Evolutionary conservation across 2,888 invertebrate genomes (phyloP), one percentile per base, ranked within the genome.

Genomic region (Cosmia trapezina): DNA sequence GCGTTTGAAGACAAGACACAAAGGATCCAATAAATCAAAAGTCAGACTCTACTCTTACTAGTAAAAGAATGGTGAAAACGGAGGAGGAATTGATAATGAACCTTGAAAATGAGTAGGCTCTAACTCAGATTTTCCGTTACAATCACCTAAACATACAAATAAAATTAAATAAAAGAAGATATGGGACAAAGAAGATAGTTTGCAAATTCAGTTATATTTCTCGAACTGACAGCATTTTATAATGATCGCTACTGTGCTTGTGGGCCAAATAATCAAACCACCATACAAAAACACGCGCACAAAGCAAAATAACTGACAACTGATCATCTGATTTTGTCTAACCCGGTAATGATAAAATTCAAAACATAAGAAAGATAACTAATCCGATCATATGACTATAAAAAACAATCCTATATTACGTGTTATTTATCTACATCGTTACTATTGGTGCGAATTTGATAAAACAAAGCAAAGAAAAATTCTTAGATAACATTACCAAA

Each of bases 371-470:
- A 22, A 66, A 76, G 79, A 83, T 79, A 82, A 80, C 70, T 83
- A 76, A 80, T 81, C 75, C 63, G 59, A 75, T 73, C 76, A 74
- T 80, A 77, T 72, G 81, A 81, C 73, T 70, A 72, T 17, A 65
- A 75, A 37, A 41, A 78, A 78, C 83, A 87, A 86, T 87, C 43
- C 83, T 73, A 88, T 90, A 71, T 86, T 75, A 78, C 86, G 83
- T 83, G 76, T 90, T 89, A 88, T 91, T 85, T 83, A 77, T 79
- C 82, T 78, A 78, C 83, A 69, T 76, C 19, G 66, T 73, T 61
- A 84, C 81, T 88, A 93, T 92, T 91, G 88, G 88, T 83, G 88
- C 89, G 73, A 89, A 89, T 75, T 90, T 87, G 91, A 91, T 91
- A 90, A 90, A 85, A 89, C 85, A 74, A 83, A 87, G 87, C 86